Evolutionary conservation across 2,113 vertebrate genomes (phyloP), one percentile per base, ranked within the genome.

Genomic region (Pachypanchax playfairii): DNA sequence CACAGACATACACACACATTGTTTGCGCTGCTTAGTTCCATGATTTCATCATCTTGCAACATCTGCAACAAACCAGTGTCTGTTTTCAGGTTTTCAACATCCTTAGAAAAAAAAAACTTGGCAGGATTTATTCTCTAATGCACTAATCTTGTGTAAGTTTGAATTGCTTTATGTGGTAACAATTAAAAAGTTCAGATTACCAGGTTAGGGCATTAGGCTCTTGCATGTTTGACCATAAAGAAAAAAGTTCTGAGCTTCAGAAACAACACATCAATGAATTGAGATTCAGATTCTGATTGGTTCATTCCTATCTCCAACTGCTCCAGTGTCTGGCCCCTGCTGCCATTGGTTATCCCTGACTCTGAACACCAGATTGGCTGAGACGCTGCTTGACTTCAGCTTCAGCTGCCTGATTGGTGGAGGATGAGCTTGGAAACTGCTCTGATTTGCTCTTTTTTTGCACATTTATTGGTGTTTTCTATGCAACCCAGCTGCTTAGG

Each of bases 291-390:
- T 44, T 62, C 38, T 85, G 82, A 89, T 86, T 86, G 87, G 82
- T 83, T 77, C 46, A 62, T 67, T 77, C 80, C 82, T 86, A 87
- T 90, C 86, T 87, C 86, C 73, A 85, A 80, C 85, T 76, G 77
- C 77, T 78, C 66, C 52, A 18, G 21, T 57, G 21, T 79, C 67
- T 51, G 58, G 48, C 73, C 60, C 65, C 43, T 46, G 66, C 79
- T 56, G 69, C 63, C 6, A 87, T 85, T 90, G 86, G 87, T 11
- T 61, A 25, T 5, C 57, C 18, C 31, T 31, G 47, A 46, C 18
- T 52, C 53, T 58, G 49, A 10, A 20, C 21, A 17, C 31, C 64
- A 5, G 77, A 88, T 85, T 87, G 88, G 84, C 71, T 80, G 28
- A 49, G 76, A 48, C 21, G 43, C 46, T 66, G 72, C 68, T 70